These are phyloP conservation scores for Macrostomum lignano DNA, from an alignment of 1,140 invertebrate genomes.

Conservation along the genomic window DNA sequence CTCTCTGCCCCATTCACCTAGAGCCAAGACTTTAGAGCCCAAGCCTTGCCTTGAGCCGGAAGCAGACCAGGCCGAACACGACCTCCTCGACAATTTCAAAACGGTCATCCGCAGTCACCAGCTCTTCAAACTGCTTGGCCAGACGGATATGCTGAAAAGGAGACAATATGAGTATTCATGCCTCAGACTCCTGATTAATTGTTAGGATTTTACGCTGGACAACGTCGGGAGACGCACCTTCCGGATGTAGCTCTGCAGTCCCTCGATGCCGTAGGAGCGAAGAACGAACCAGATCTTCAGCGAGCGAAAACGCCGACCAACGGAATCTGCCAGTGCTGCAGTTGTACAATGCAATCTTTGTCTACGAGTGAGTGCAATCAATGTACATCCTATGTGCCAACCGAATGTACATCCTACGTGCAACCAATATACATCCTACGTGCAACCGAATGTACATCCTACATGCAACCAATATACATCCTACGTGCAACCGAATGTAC, in stretches of 20 bases:
- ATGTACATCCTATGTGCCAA: no score
- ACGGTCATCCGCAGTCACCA: slow-evolving; percentile 50
- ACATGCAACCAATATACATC: no score
- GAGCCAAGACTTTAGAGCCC: neutral
- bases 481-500: no score
- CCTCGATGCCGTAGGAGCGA: slow-evolving; percentile 63
- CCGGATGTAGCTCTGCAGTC: slow-evolving; percentile 64
- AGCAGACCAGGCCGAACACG: slow-evolving; percentile 67
- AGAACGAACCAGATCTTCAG: slow-evolving; percentile 93
- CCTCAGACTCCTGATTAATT: no score
- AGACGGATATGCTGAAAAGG: slow-evolving; percentile 37
- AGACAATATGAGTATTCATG: no score
- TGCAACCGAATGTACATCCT: no score
- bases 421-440: no score
- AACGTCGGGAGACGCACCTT: slow-evolving; percentile 8
- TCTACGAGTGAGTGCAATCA: no score
- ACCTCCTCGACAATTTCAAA: slow-evolving; percentile 86
- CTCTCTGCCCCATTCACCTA: no score
- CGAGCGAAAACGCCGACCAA: slow-evolving; percentile 59
- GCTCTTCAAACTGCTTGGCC: slow-evolving; percentile 63
- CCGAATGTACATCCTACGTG: no score
- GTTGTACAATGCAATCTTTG: no score
- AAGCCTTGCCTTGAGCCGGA: slow-evolving; percentile 35
- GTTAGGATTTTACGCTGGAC: no score
- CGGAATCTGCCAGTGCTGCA: slow-evolving; percentile 93